Percentiles rank a stretch among this genome's conserved stretches.
Evolutionary conservation across 1,140 invertebrate genomes (phyloP).

Genomic region (Calephelis nemesis): DNA sequence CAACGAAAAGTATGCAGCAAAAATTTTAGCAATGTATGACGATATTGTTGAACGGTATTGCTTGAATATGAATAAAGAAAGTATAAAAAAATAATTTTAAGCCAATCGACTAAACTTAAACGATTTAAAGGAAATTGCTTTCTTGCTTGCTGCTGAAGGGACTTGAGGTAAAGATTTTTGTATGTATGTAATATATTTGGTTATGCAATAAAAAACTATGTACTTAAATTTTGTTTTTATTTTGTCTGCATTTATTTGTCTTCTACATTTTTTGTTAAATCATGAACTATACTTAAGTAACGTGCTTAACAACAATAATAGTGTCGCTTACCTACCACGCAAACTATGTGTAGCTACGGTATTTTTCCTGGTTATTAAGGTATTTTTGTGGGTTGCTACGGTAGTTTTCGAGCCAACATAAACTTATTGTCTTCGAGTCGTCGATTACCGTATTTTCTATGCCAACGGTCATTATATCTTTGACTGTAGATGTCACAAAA

Average conservation of each 20-base stretch:
- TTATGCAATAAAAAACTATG: not conserved
- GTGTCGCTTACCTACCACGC: no score
- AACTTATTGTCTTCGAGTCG: constrained; percentile 55
- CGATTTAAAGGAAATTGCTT: no score
- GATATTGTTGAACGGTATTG: constrained; percentile 61
- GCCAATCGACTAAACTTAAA: no score
- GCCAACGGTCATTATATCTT: constrained; percentile 56
- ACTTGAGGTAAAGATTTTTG: no score
- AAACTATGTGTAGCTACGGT: no score
- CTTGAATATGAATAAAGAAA: constrained; percentile 20
- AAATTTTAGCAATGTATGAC: constrained; percentile 57
- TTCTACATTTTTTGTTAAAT: no score
- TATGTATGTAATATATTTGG: constrained; percentile 5
- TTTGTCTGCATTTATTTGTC: not conserved
- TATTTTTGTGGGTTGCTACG: constrained; percentile 19
- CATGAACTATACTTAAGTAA: no score
- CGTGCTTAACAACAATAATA: no score
- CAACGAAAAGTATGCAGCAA: constrained; percentile 48
- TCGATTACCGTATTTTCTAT: constrained; percentile 58
- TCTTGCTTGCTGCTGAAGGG: no score
- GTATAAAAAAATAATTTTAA: not conserved
- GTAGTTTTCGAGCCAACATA: constrained; percentile 29
- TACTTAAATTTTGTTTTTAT: constrained; percentile 3
- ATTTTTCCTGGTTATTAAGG: not conserved
- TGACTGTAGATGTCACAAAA: constrained; percentile 64